Evolutionary conservation across 2,888 invertebrate species (phyloP), one percentile per base, ranked within the genome.

Genomic region (Lycocerus yunnanus): DNA sequence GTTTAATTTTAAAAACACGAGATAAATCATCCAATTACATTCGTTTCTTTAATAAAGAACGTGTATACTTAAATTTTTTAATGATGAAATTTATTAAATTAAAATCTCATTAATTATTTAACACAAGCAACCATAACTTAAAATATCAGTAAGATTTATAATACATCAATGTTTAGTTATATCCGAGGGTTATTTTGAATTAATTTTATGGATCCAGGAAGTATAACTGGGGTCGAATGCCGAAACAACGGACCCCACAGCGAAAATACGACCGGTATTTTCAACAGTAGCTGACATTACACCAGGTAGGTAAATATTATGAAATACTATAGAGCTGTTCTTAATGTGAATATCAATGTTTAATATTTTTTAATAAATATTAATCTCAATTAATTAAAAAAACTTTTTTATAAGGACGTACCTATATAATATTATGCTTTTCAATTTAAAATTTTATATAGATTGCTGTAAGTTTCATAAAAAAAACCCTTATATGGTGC

Each of bases 141-240:
- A n/a, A 43, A 6, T n/a, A 43, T 43, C 43, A 43, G 43, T n/a
- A 43, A 43, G 43, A 43, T 43, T 43, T 43, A 43, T 43, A 43
- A 43, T 71, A 76, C 70, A 72, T 68, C 58, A 70, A 75, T 72
- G 72, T 72, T 43, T 43, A 43, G 43, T 43, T 72, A 72, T 75
- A 72, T 75, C 75, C 75, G 71, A 72, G 58, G 63, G 71, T 78
- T 67, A 67, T 75, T 74, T 71, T 68, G 75, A 78, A 78, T 80
- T 78, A 79, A 79, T 79, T 78, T 79, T 77, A 80, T 77, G 78
- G 71, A 75, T 77, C 71, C 76, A 79, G 79, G 79, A 80, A 80
- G 78, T 78, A 76, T 11, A 18, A 63, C 71, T 74, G 68, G 71
- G 77, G 74, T 78, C 78, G 74, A 77, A 76, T 74, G 73, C 76